Conservation (phyloP, 1,140 invertebrate genomes). For the Ceratoteleas bidentatus region DNA sequence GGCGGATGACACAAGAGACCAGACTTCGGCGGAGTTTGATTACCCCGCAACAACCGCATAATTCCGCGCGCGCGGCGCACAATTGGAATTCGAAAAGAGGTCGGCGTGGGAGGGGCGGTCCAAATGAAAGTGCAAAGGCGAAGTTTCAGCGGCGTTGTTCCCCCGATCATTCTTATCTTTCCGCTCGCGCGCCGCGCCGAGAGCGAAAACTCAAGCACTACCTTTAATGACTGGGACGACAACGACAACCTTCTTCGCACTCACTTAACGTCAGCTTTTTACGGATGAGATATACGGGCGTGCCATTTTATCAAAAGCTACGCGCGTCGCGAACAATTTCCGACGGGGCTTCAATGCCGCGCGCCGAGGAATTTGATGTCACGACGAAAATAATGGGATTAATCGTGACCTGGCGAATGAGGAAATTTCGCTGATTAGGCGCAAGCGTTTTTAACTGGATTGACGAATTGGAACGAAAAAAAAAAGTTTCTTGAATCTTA, state of each 20-base stretch:
- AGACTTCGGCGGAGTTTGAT: constrained; percentile 54
- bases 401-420: neutral
- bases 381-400: constrained; percentile 1
- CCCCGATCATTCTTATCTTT: constrained; percentile 41
- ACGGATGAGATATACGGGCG: constrained; percentile 60
- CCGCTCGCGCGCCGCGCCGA: constrained; percentile 8
- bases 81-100: constrained; percentile 44
- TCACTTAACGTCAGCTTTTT: constrained; percentile 63
- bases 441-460: neutral
- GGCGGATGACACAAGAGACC: constrained; percentile 50
- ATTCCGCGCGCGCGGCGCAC: constrained; percentile 24
- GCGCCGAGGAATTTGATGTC: constrained; percentile 19
- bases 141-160: constrained; percentile 32
- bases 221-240: constrained; percentile 56
- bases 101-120: neutral
- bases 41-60: constrained; percentile 44
- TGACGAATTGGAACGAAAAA: no score
- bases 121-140: constrained; percentile 48
- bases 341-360: neutral
- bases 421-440: neutral
- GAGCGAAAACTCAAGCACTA: constrained; percentile 56
- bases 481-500: no score
- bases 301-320: constrained; percentile 52
- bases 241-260: constrained; percentile 56
- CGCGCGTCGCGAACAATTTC: constrained; percentile 20